Evolutionary conservation across 2,888 invertebrate species (phyloP).

Genomic region (Adineta ricciae): DNA sequence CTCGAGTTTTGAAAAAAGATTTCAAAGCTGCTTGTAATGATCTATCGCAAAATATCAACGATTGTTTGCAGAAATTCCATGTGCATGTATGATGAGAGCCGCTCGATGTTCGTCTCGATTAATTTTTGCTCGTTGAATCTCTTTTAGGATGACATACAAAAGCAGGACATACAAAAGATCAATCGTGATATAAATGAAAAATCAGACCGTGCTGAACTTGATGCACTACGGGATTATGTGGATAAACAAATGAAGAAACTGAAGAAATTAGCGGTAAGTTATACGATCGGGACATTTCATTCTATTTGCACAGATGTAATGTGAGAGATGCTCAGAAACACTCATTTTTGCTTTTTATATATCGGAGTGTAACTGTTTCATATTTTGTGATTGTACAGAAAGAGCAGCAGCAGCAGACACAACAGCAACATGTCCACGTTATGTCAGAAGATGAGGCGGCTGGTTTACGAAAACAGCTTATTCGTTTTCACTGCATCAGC

Average conservation of each 20-base stretch:
- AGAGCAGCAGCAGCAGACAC: background rate
- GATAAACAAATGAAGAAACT: constrained; percentile 45
- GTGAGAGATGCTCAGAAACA: background rate
- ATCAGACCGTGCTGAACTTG: constrained; percentile 39
- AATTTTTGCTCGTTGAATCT: background rate
- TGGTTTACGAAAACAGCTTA: constrained; percentile 45
- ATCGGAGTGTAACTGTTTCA: background rate
- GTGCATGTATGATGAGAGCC: background rate
- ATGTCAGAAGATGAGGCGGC: constrained; percentile 46
- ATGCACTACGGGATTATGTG: constrained; percentile 46
- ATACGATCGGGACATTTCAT: background rate
- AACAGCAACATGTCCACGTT: constrained; percentile 18
- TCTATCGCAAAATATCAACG: constrained; percentile 23
- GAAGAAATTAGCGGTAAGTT: constrained; percentile 35
- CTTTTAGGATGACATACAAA: constrained; percentile 15
- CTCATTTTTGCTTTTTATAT: background rate
- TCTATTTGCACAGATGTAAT: background rate
- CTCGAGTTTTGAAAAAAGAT: constrained; percentile 25
- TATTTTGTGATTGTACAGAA: background rate
- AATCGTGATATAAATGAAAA: constrained; percentile 24
- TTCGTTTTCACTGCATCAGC: constrained; percentile 45
- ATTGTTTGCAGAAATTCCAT: constrained; percentile 19
- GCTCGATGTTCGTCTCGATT: background rate
- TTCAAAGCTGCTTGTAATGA: constrained; percentile 25
- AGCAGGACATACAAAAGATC: background rate